phyloP scores from a whole-genome alignment of 2,797 vertebrate genomes.

The Rhynchotus rufescens region DNA sequence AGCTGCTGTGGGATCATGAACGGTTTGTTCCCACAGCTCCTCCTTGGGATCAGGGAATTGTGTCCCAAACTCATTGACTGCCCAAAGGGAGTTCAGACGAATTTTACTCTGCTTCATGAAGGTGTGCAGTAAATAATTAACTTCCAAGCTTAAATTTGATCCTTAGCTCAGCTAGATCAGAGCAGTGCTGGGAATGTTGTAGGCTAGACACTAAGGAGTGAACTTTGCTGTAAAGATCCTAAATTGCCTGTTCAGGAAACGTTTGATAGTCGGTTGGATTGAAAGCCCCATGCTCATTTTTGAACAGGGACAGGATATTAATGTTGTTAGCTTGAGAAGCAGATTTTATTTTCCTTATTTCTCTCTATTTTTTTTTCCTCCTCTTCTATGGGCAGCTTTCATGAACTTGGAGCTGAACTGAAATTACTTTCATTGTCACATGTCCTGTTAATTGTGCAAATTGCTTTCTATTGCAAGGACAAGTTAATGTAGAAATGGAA shows the following conservation, averaged over 20 bases:
- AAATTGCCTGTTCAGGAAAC: neutral
- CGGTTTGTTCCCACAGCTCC: neutral
- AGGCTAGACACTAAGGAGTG: neutral
- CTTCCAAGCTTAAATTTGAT: constrained; percentile 22
- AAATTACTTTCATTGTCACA: constrained; percentile 43
- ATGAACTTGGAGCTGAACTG: constrained; percentile 41
- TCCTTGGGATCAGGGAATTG: neutral
- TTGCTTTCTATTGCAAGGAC: constrained; percentile 53
- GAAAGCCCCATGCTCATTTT: neutral
- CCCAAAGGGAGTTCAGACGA: constrained; percentile 56
- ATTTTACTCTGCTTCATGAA: constrained; percentile 62
- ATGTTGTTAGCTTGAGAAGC: neutral
- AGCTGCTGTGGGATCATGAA: neutral
- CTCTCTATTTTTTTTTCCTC: neutral
- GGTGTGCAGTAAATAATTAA: constrained; percentile 76
- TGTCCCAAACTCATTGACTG: neutral
- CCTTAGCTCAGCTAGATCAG: neutral
- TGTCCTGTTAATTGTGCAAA: constrained; percentile 48
- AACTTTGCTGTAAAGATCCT: constrained; percentile 1
- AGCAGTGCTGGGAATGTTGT: neutral
- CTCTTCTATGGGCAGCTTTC: neutral
- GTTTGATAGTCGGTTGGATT: neutral
- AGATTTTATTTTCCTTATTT: neutral
- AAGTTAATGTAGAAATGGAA: constrained; percentile 50
- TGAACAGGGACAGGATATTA: neutral